Evolutionary conservation across 2,113 vertebrate species (phyloP).

Genomic region (Oryzias celebensis): DNA sequence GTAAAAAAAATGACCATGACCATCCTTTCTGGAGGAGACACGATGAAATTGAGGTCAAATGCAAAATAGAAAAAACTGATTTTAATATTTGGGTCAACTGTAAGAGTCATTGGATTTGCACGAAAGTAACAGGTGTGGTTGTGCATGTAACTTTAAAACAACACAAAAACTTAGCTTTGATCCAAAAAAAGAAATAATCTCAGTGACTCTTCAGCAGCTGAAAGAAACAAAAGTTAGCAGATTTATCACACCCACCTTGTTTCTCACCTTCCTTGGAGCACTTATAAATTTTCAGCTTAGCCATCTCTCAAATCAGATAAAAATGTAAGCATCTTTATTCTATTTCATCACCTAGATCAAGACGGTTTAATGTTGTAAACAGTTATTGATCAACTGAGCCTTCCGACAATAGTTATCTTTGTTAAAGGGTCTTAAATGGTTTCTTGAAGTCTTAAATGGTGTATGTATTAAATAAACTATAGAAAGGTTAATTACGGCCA

Average conservation of each 20-base stretch:
- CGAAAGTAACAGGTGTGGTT: background rate
- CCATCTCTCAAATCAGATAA: conserved; percentile 11
- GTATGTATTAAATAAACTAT: too few species aligned
- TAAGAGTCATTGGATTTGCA: conserved; percentile 10
- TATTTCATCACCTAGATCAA: conserved; percentile 1
- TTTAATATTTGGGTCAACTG: conserved; percentile 7
- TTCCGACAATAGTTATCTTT: background rate
- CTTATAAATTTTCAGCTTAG: conserved; percentile 11
- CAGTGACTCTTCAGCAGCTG: conserved; percentile 9
- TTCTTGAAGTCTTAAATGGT: background rate
- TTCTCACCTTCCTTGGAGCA: conserved; percentile 26
- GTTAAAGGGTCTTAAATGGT: background rate
- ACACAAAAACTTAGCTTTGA: background rate
- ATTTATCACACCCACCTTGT: conserved; percentile 34
- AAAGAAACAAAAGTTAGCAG: conserved; percentile 20
- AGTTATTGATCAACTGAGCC: background rate
- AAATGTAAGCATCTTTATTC: conserved; percentile 17
- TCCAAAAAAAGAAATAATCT: too few species aligned
- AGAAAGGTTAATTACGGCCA: too few species aligned
- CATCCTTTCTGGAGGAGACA: conserved; percentile 10
- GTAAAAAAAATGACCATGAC: conserved; percentile 16
- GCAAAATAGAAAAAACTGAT: conserved; percentile 36
- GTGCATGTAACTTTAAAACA: conserved; percentile 19
- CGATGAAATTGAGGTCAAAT: conserved; percentile 49
- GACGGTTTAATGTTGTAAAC: background rate